These are phyloP conservation scores for Pomatorhinus ruficollis DNA, from an alignment of 2,113 vertebrate species.

Conservation along the genomic window DNA sequence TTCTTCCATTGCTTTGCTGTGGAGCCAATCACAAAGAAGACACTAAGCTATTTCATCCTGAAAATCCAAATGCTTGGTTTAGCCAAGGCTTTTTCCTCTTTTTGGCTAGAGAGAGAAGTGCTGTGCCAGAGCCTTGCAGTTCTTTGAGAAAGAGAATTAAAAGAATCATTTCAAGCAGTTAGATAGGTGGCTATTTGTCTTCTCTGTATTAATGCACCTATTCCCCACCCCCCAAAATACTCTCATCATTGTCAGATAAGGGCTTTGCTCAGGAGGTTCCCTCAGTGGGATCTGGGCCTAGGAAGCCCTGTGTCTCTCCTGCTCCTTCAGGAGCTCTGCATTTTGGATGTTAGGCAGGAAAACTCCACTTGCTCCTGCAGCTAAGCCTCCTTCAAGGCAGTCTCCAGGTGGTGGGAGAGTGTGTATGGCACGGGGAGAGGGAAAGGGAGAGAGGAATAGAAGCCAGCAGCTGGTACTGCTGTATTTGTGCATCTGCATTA, in stretches of 20 bases:
- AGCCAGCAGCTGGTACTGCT: conserved; percentile 40
- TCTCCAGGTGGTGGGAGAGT: fast-evolving
- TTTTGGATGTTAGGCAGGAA: neutral
- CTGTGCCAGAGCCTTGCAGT: neutral
- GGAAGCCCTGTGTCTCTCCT: neutral
- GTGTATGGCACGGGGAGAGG: neutral
- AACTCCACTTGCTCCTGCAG: neutral
- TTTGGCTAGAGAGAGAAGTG: neutral
- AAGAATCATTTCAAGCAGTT: neutral
- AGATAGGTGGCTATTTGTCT: neutral
- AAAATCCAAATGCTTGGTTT: neutral
- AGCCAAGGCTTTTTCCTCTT: neutral
- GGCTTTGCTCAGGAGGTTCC: neutral
- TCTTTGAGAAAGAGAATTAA: neutral
- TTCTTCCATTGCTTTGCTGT: neutral
- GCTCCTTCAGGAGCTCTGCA: neutral
- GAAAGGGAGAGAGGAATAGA: neutral
- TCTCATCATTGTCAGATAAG: neutral
- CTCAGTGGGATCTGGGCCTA: neutral
- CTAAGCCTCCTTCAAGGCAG: neutral
- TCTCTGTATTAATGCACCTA: neutral
- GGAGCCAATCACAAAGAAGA: neutral
- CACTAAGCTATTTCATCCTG: neutral
- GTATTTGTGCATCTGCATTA: conserved; percentile 24
- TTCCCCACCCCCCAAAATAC: neutral